Evolutionary conservation across 2,113 vertebrate species (phyloP), one percentile per base, ranked within the genome.

Genomic region (Oreocharis arfaki): DNA sequence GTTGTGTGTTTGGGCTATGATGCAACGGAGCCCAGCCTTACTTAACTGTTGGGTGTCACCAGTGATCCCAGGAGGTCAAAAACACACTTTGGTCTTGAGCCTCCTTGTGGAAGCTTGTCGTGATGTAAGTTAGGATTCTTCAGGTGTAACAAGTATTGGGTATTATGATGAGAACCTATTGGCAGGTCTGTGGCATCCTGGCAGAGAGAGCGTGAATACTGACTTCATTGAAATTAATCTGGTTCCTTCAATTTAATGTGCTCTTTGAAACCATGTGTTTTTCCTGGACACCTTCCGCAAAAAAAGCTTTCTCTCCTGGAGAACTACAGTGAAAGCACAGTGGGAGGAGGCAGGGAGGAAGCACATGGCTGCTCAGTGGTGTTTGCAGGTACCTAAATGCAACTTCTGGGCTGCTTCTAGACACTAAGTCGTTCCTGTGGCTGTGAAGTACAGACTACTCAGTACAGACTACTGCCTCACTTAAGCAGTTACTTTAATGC

Each of bases 1-100:
- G 30, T 69, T 82, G 27, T 39, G 12, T 76, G 49, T 70, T 7
- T 4, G 16, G 19, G 22, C 41, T 89, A 10, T 89, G 96, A 84
- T 84, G 88, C 52, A 90, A 71, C 8, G 63, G 60, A 88, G 47
- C 42, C 65, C 44, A 74, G 32, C 28, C 52, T 84, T 78, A 37
- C 18, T 74, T 85, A 83, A 79, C 70, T 80, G 22, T 26, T 88
- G 87, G 42, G 68, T 93, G 84, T 87, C 59, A 77, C 75, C 24
- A 37, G 2, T 49, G 52, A 74, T 68, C 12, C 20, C 23, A 46
- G 33, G 17, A 91, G 37, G 49, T 2, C 68, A 63, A 64, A 70
- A 71, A 18, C 28, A 57, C 1, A 2, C 23, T 77, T 76, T 81
- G 41, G 35, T 9, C 11, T 32, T 39, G 26, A 84, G 39, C 16